Percentiles rank a stretch among this genome's conserved stretches.
Evolutionary conservation across 2,113 vertebrate species (phyloP).

Genomic region (Gymnorhina tibicen): DNA sequence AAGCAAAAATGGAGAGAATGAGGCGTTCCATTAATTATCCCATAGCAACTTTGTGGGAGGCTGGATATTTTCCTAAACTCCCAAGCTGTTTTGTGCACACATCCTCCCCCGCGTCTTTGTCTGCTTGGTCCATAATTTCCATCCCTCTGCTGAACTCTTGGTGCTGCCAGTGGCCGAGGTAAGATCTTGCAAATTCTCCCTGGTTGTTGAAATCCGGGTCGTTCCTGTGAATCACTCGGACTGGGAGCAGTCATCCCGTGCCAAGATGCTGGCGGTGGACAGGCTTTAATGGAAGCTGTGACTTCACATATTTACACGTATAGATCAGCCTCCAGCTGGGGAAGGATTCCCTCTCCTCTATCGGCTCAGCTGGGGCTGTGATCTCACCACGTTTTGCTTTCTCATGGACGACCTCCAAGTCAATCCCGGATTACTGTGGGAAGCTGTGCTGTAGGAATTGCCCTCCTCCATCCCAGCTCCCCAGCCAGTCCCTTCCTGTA

Average conservation of each 20-base stretch:
- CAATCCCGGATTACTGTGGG: background rate
- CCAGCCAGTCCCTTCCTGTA: background rate
- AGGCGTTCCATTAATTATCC: conserved; percentile 32
- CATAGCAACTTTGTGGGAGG: conserved; percentile 35
- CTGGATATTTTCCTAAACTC: conserved; percentile 50
- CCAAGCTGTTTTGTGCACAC: conserved; percentile 1
- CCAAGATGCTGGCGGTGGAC: background rate
- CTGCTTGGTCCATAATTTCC: conserved; percentile 36
- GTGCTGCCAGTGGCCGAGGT: background rate
- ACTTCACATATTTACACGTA: conserved; percentile 24
- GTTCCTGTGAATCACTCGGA: conserved; percentile 5
- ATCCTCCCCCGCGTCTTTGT: conserved; percentile 37
- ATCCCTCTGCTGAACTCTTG: background rate
- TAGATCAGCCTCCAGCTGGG: conserved; percentile 8
- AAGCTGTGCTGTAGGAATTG: background rate
- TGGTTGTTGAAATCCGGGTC: background rate
- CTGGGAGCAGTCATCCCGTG: background rate
- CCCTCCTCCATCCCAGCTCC: background rate
- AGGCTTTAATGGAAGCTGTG: conserved; percentile 14
- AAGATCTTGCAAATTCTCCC: background rate
- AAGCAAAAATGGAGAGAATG: conserved; percentile 24
- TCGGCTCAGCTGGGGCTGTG: conserved; percentile 17
- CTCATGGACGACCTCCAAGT: conserved; percentile 39
- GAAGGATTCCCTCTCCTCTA: conserved; percentile 12
- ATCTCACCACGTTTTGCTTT: background rate